Base-by-base conservation (phyloP, 2,888 invertebrate species). In the Pilophorus perplexus region DNA sequence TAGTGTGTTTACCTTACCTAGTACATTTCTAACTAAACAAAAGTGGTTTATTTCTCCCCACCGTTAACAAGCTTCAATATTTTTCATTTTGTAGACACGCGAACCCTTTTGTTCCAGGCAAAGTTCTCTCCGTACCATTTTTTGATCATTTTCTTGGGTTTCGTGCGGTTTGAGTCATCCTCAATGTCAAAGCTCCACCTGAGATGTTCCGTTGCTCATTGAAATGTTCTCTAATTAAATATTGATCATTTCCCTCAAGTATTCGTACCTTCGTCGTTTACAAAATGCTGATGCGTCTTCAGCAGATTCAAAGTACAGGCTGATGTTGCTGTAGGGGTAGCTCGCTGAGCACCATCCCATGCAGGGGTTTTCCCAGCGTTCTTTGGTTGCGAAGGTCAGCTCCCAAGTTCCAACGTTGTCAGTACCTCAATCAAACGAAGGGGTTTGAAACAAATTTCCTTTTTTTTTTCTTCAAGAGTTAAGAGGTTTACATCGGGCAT, bases 281-380 rank as follows among this genome's bases (percentile, higher is more conserved):
- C n/a, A n/a, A 75, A 89, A 92, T 1, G 84, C 84, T 66, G 95
- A 86, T 0, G 98, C 98, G 73, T 93, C 94, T 64, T 96, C 89
- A 64, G 85, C 85, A 1, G 82, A 80, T 3, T 81, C 76, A 75
- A 96, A 96, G 64, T 87, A 81, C 4, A 97, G 79, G 74, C 88
- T 85, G 80, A 94, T 75, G 77, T 96, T 97, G 1, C 97, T 96
- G 50, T 95, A 78, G 0, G 98, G 96, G 79, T 99, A 98, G 37
- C 90, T 97, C 90, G 86, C 85, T 1, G 97, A 96, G 2, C 87
- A 80, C 98, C 98, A 99, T 40, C 99, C 99, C 90, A 99, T 98
- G 8, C 96, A 82, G 0, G 95, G 94, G 79, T 99, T 99, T 76
- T 99, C 98, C 98, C 98, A 99, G 73, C 98, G 85, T 77, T 97